Evolutionary conservation across 2,888 invertebrate genomes (phyloP), one percentile per base, ranked within the genome.

Genomic region (Blera fallax): DNA sequence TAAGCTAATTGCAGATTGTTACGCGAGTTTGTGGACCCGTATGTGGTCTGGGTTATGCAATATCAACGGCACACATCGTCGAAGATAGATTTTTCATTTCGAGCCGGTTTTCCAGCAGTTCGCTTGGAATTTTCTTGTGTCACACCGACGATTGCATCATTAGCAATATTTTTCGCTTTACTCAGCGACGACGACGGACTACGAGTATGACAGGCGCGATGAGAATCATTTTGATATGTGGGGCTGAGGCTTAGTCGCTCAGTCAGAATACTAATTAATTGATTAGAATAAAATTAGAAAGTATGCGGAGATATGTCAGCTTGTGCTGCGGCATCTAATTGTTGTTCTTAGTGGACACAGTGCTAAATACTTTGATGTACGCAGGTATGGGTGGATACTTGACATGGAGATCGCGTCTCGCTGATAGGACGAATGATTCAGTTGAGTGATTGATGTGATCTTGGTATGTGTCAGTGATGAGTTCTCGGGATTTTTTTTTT

Each of bases 101-200:
- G 10, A 67, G 79, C 73, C 54, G 67, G 78, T 81, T 81, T 70
- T 50, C 37, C 56, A 58, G 8, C 34, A 27, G 34, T 45, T 45
- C 24, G 58, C 62, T 52, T 64, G 84, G 74, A 80, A 80, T 76
- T 84, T 64, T 74, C 84, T 80, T 64, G 74, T 84, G 69, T 80
- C 84, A 74, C 84, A 65, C 64, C 40, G 14, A 43, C 11, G 69
- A 80, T 84, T 84, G 84, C 84, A 84, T 84, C 84, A 84, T 64
- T 67, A 40, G 69, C 74, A 27, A 52, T 83, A 29, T 73, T 58
- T 64, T 48, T 62, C 10, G 18, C 14, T 56, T 37, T 21, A 48
- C 40, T 56, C 24, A 29, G 50, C 56, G 18, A 29, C 43, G 58
- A 34, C 32, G 8, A 62, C 10, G 56, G 52, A 48, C 34, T 29